Percentiles rank a stretch among this genome's conserved stretches.
These are phyloP conservation scores for Cryptus viduatorius DNA, from an alignment of 2,888 invertebrate genomes.

Conservation along the genomic window DNA sequence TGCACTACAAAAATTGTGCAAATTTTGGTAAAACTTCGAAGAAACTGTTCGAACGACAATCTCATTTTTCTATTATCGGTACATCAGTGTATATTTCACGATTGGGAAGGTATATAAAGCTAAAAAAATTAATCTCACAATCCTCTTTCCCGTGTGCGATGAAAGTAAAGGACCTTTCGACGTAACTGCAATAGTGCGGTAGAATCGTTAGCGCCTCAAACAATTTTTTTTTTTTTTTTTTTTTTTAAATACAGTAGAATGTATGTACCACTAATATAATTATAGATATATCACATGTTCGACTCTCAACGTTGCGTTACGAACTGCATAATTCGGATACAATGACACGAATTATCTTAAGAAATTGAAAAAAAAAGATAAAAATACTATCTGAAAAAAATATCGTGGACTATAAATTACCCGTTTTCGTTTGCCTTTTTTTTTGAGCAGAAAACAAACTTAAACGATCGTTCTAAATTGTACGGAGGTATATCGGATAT, in stretches of 20 bases:
- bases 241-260: slow-evolving; percentile 30
- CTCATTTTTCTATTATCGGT: slow-evolving; percentile 2
- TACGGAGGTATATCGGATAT: slow-evolving; percentile 44
- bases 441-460: slow-evolving; percentile 29
- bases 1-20: slow-evolving; percentile 36
- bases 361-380: neutral
- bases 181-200: neutral
- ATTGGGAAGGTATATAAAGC: slow-evolving; percentile 28
- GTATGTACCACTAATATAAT: slow-evolving; percentile 36
- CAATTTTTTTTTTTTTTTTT: slow-evolving; percentile 2
- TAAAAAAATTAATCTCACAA: slow-evolving; percentile 52
- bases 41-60: slow-evolving; percentile 4
- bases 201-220: slow-evolving; percentile 17
- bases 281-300: slow-evolving; percentile 64
- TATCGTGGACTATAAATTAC: slow-evolving; percentile 14
- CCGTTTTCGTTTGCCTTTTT: neutral
- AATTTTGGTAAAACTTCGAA: neutral
- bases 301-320: slow-evolving; percentile 34
- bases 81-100: slow-evolving; percentile 2
- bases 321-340: slow-evolving; percentile 52
- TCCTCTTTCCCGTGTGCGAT: slow-evolving; percentile 15
- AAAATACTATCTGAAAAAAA: slow-evolving; percentile 28
- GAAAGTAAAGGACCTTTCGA: slow-evolving; percentile 29
- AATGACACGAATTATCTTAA: slow-evolving; percentile 15
- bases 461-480: slow-evolving; percentile 12